phyloP scores from a whole-genome alignment of 2,797 vertebrate genomes.

The Melanotaenia parkinsoni region DNA sequence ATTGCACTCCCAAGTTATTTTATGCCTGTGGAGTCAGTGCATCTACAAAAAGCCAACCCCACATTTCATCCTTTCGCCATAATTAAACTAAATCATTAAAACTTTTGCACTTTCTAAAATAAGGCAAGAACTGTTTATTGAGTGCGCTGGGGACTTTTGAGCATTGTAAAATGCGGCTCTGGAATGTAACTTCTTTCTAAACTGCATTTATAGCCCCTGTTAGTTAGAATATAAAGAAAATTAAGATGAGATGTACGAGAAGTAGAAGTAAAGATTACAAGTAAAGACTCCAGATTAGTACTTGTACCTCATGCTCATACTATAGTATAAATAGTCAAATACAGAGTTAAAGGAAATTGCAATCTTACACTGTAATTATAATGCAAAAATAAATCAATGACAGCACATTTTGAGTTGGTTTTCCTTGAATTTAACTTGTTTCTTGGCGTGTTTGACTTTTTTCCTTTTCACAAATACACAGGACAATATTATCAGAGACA shows the following conservation, averaged over 20 bases:
- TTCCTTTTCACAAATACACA: background rate
- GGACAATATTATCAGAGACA: constrained; percentile 20
- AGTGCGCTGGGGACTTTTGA: background rate
- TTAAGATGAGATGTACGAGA: background rate
- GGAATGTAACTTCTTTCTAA: background rate
- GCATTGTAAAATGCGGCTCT: background rate
- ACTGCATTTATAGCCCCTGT: background rate
- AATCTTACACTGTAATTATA: no score
- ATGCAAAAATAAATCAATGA: background rate
- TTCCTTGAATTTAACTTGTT: background rate
- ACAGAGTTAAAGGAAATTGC: no score
- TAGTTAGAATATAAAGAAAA: background rate
- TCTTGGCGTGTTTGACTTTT: background rate
- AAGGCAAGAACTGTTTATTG: background rate
- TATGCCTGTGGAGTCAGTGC: background rate
- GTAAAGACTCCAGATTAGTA: no score
- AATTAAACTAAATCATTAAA: background rate
- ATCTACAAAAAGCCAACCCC: background rate
- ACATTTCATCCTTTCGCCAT: background rate
- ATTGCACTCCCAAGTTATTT: background rate
- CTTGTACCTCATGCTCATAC: background rate
- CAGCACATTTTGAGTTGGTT: background rate
- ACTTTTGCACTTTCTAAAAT: background rate
- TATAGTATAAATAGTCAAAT: background rate
- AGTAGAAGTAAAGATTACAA: background rate